Percentiles rank a stretch among this genome's conserved stretches.
phyloP scores from a whole-genome alignment of 2,797 vertebrate genomes.

The Perodicticus potto region DNA sequence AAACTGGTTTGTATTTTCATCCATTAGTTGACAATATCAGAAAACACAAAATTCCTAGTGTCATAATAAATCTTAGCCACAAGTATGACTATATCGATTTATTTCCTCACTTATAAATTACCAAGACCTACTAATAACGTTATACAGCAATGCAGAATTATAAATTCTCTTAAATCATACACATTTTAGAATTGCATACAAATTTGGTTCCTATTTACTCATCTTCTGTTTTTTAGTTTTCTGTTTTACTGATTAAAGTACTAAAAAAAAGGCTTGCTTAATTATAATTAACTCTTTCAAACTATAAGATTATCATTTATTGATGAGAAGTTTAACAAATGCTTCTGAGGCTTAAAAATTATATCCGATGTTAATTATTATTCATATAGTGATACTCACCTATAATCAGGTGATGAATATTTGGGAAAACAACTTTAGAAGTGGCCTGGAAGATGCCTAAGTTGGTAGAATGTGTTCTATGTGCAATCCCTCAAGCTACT shows the following conservation, averaged over 20 bases:
- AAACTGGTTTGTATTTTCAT: conserved; percentile 23
- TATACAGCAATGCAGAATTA: conserved; percentile 5
- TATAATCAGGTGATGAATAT: neutral
- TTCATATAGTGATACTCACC: neutral
- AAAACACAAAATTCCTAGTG: neutral
- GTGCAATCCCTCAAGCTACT: neutral
- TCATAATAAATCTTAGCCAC: neutral
- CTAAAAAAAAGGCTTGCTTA: neutral
- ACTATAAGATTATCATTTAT: neutral
- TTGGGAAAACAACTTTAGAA: neutral
- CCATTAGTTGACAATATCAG: neutral
- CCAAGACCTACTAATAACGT: neutral
- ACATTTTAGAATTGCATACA: neutral
- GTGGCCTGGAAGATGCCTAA: neutral
- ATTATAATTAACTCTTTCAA: neutral
- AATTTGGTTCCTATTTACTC: neutral
- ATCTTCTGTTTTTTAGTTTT: conserved; percentile 8
- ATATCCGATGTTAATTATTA: neutral
- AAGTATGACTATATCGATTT: neutral
- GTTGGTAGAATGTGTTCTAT: neutral
- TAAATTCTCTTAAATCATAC: neutral
- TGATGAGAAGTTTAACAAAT: conserved; percentile 34
- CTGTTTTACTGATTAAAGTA: neutral
- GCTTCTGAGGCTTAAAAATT: neutral
- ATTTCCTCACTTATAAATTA: conserved; percentile 38